A percentile compares a stretch with the other conserved stretches of the same genome.
Evolutionary conservation across 2,113 vertebrate species (phyloP).

Genomic region (Tetraodon nigroviridis): DNA sequence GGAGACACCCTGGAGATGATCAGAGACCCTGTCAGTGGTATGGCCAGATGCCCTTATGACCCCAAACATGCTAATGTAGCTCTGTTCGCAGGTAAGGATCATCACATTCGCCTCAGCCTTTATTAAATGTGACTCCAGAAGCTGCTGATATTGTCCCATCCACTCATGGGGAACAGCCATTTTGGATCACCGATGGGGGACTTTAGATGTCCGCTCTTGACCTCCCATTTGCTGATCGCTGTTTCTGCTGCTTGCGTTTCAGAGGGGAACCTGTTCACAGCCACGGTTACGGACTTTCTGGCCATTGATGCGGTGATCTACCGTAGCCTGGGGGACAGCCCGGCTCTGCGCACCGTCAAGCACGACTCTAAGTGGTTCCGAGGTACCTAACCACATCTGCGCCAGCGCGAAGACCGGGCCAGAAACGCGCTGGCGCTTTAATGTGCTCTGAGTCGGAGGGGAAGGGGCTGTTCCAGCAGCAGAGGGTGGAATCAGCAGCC

Average conservation of each 20-base stretch:
- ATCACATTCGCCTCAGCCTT: no score
- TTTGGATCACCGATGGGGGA: no score
- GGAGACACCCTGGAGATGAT: slow-evolving; percentile 87
- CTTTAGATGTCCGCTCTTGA: no score
- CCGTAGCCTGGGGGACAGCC: slow-evolving; percentile 89
- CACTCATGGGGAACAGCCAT: no score
- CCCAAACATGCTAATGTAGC: slow-evolving; percentile 95
- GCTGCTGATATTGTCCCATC: no score
- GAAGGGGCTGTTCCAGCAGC: neutral
- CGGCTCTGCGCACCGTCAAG: slow-evolving; percentile 89
- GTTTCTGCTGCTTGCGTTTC: slow-evolving; percentile 18
- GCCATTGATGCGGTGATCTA: slow-evolving; percentile 97
- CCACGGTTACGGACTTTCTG: slow-evolving; percentile 93
- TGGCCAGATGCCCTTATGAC: slow-evolving; percentile 95
- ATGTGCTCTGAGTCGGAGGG: no score
- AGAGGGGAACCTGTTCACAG: slow-evolving; percentile 95
- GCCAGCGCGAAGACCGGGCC: neutral
- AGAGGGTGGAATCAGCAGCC: neutral
- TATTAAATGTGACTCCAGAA: no score
- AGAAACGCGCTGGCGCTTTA: neutral
- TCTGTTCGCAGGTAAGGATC: slow-evolving; percentile 84
- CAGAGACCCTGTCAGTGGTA: slow-evolving; percentile 88
- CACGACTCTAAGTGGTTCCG: slow-evolving; percentile 98
- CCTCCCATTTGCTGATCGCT: neutral
- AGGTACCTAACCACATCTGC: slow-evolving; percentile 69